Percentiles rank a stretch among this genome's conserved stretches.
These are phyloP conservation scores for Neodiprion lecontei DNA, from an alignment of 1,140 invertebrate genomes.

Conservation along the genomic window DNA sequence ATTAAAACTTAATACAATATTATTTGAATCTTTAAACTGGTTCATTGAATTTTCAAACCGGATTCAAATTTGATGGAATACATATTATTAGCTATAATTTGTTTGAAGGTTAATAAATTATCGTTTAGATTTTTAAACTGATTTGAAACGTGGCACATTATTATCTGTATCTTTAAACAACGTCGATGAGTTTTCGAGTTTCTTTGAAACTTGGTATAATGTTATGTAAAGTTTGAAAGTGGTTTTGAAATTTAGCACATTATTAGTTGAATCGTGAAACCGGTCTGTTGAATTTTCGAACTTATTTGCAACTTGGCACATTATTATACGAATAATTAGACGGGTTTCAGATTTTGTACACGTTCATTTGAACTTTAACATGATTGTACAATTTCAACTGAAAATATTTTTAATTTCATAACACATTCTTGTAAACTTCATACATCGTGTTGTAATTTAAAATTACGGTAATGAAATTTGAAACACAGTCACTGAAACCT, in stretches of 20 bases:
- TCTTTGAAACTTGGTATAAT: background rate
- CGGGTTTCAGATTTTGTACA: no score
- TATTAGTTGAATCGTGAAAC: background rate
- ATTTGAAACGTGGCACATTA: background rate
- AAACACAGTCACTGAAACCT: background rate
- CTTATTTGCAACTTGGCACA: background rate
- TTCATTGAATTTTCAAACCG: background rate
- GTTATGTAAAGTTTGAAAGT: background rate
- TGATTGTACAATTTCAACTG: background rate
- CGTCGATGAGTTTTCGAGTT: background rate
- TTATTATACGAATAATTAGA: background rate
- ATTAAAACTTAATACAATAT: background rate
- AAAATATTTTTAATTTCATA: background rate
- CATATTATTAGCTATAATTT: background rate
- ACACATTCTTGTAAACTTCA: background rate
- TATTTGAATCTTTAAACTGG: background rate
- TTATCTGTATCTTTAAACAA: background rate
- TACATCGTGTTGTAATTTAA: background rate
- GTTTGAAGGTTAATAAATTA: no score
- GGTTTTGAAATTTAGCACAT: background rate
- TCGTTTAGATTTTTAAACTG: no score
- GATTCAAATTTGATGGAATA: background rate
- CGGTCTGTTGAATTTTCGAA: background rate
- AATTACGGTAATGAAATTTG: background rate
- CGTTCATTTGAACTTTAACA: background rate